These are phyloP conservation scores for Drosophila cardini DNA, from an alignment of 1,140 invertebrate species.

Conservation along the genomic window DNA sequence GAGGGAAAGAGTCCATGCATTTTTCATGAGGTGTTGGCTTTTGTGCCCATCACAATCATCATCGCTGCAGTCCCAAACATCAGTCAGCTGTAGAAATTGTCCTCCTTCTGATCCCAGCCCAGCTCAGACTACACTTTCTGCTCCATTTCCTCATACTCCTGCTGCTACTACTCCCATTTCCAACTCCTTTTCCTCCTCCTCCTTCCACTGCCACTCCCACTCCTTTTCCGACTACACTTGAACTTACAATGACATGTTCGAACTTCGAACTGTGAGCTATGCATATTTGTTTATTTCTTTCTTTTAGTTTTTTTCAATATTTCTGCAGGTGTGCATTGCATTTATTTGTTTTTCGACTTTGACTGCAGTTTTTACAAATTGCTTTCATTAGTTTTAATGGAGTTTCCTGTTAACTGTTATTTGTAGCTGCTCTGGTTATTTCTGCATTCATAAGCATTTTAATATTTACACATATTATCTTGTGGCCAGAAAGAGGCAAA, in stretches of 20 bases:
- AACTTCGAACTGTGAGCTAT: conserved; percentile 54
- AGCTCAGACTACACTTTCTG: neutral
- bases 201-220: conserved; percentile 14
- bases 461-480: conserved; percentile 23
- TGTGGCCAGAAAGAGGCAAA: neutral
- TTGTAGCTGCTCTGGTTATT: conserved; percentile 32
- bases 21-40: conserved; percentile 84
- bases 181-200: conserved; percentile 11
- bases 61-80: conserved; percentile 39
- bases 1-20: conserved; percentile 73
- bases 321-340: conserved; percentile 34
- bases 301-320: conserved; percentile 38
- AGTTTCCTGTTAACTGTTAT: conserved; percentile 39
- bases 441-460: conserved; percentile 39
- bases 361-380: conserved; percentile 58
- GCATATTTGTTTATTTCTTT: conserved; percentile 62
- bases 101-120: conserved; percentile 14
- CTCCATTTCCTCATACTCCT: conserved; percentile 59
- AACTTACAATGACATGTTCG: conserved; percentile 82
- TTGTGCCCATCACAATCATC: conserved; percentile 81
- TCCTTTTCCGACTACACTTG: conserved; percentile 67
- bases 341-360: conserved; percentile 19
- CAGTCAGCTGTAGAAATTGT: conserved; percentile 40
- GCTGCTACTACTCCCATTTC: conserved; percentile 7
- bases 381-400: conserved; percentile 78